phyloP scores from a whole-genome alignment of 2,797 vertebrate genomes.

The Mormyrops attenuatus region DNA sequence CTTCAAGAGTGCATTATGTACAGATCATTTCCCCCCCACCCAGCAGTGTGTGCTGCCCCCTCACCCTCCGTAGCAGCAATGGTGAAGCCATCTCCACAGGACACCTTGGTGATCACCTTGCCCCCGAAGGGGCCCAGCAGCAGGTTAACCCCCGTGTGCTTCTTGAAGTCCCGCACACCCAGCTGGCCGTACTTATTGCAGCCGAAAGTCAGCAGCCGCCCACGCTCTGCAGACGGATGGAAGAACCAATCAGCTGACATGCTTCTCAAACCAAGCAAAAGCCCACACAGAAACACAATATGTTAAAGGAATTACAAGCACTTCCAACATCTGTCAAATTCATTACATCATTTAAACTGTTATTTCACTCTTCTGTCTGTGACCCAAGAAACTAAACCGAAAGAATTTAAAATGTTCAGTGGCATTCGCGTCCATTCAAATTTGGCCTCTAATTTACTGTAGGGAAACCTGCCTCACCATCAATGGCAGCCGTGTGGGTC shows the following conservation, averaged over 20 bases:
- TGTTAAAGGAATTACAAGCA: neutral
- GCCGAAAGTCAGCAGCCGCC: conserved; percentile 89
- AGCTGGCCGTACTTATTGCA: conserved; percentile 95
- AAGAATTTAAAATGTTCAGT: neutral
- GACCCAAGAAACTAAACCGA: neutral
- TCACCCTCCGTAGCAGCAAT: conserved; percentile 92
- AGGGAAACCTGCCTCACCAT: conserved; percentile 66
- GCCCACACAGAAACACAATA: neutral
- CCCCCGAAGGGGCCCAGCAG: conserved; percentile 88
- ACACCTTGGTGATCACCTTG: conserved; percentile 85
- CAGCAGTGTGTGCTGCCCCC: conserved; percentile 24
- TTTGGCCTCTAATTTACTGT: neutral
- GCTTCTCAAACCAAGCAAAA: neutral
- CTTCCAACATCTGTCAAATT: neutral
- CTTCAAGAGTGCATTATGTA: neutral
- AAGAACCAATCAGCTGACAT: neutral
- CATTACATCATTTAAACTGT: neutral
- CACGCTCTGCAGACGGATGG: conserved; percentile 64
- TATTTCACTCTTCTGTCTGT: neutral
- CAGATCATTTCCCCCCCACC: neutral
- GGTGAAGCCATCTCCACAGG: conserved; percentile 95
- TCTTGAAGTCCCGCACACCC: conserved; percentile 94
- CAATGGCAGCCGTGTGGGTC: conserved; percentile 90
- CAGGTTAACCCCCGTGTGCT: conserved; percentile 84
- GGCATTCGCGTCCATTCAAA: neutral